Evolutionary conservation across 2,888 invertebrate species (phyloP).

Genomic region (Ptychoptera albimana): DNA sequence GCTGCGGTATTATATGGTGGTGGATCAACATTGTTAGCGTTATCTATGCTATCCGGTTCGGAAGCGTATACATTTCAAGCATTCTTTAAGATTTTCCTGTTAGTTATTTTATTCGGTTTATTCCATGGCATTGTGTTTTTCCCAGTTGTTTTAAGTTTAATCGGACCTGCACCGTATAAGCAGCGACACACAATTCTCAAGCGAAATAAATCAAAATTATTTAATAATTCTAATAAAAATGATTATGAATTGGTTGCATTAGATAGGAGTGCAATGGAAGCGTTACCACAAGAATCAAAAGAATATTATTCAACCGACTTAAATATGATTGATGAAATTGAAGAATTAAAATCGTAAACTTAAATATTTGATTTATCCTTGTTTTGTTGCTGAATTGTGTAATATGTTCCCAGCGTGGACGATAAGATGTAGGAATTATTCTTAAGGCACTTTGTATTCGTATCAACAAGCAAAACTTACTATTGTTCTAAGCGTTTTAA

Average conservation of each 20-base stretch:
- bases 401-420: too few species aligned
- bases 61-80: constrained; percentile 18
- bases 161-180: constrained; percentile 45
- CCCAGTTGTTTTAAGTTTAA: constrained; percentile 55
- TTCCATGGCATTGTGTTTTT: constrained; percentile 61
- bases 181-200: not conserved
- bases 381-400: not conserved
- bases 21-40: constrained; percentile 56
- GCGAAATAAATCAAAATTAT: not conserved
- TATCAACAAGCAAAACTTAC: too few species aligned
- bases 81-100: constrained; percentile 49
- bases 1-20: constrained; percentile 64
- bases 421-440: too few species aligned
- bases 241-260: too few species aligned
- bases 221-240: too few species aligned
- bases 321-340: too few species aligned
- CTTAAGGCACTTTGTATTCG: too few species aligned
- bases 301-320: too few species aligned
- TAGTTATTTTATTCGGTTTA: constrained; percentile 61
- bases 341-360: not conserved
- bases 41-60: constrained; percentile 52
- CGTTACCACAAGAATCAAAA: too few species aligned
- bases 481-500: too few species aligned
- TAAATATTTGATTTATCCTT: not conserved
- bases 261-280: too few species aligned